These are phyloP conservation scores for Ovis aries DNA, from an alignment of 2,113 vertebrate genomes.

Conservation along the genomic window DNA sequence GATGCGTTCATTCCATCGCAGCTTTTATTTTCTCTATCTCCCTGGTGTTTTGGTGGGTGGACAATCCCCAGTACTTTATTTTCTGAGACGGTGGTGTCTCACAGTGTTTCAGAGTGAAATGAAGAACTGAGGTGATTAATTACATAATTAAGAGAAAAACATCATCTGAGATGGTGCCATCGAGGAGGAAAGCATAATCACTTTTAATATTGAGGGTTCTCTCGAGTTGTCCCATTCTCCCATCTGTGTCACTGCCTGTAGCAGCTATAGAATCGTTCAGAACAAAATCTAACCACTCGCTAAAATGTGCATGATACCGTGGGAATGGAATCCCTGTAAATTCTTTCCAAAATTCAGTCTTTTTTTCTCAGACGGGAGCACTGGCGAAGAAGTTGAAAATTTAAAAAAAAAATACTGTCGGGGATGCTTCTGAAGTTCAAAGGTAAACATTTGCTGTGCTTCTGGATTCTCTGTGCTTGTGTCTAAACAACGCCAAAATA, in stretches of 20 bases:
- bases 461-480: neutral
- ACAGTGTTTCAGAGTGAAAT: neutral
- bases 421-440: neutral
- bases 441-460: neutral
- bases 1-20: neutral
- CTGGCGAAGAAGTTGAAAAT: neutral
- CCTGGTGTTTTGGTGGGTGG: neutral
- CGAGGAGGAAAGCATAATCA: neutral
- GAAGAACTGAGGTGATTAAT: neutral
- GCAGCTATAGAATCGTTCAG: neutral
- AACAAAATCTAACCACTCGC: neutral
- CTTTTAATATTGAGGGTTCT: neutral
- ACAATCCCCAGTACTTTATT: neutral
- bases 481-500: neutral
- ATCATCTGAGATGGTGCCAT: neutral
- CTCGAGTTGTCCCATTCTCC: neutral
- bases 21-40: neutral
- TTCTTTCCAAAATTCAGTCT: neutral
- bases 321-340: neutral
- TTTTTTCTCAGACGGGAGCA: neutral
- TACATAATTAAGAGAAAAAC: conserved; percentile 1
- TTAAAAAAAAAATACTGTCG: neutral
- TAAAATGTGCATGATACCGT: neutral
- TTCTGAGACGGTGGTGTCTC: neutral
- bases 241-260: neutral